phyloP scores from a whole-genome alignment of 2,797 vertebrate species.

The Alexandromys oeconomus region DNA sequence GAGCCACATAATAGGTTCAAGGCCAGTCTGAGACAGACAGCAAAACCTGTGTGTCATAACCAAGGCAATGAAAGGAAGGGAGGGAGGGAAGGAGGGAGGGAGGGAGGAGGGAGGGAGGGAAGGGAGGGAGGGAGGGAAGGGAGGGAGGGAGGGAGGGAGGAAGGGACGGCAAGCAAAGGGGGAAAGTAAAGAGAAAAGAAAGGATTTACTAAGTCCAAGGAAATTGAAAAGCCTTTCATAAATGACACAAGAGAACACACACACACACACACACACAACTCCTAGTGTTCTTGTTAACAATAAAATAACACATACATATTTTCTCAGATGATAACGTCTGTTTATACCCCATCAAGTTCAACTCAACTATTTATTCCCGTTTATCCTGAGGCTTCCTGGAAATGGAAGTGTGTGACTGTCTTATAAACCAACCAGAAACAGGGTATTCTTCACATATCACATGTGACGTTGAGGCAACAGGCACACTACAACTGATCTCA shows the following conservation, averaged over 20 bases:
- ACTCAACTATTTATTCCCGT: slow-evolving; percentile 56
- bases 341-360: slow-evolving; percentile 55
- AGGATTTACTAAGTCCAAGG: slow-evolving; percentile 1
- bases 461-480: slow-evolving; percentile 68
- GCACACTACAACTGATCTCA: slow-evolving; percentile 64
- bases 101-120: no score
- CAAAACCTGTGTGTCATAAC: neutral
- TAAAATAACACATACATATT: neutral
- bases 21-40: neutral
- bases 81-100: neutral
- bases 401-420: slow-evolving; percentile 41
- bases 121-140: no score
- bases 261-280: no score
- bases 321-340: slow-evolving; percentile 46
- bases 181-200: neutral
- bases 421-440: slow-evolving; percentile 39
- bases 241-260: neutral
- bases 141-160: neutral
- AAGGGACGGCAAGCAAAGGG: no score
- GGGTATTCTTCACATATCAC: slow-evolving; percentile 66
- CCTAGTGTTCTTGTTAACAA: slow-evolving; percentile 18
- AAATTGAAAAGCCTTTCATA: slow-evolving; percentile 35
- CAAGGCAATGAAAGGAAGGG: neutral
- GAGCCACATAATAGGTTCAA: neutral
- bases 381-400: slow-evolving; percentile 66